Base-by-base conservation (phyloP, 2,113 vertebrate species). In the Sorex araneus region DNA sequence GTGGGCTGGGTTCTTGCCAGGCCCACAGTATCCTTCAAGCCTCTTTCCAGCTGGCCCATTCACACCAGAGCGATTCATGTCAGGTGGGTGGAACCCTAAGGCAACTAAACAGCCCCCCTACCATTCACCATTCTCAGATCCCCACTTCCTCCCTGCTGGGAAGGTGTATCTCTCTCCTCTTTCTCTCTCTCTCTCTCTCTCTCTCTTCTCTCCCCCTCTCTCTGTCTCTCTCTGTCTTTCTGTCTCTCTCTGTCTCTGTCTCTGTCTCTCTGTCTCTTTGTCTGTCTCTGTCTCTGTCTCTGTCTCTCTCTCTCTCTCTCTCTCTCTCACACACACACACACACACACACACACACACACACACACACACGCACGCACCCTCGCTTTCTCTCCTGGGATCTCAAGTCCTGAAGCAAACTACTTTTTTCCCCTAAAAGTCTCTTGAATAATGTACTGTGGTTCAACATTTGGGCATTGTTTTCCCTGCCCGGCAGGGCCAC, bases 1-100 rank as follows among this genome's bases (percentile, higher is more conserved):
- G 74, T 8, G 90, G 60, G 16, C 47, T 27, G 11, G 57, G 45
- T 40, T 75, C 40, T 93, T 27, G 3, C 40, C 30, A 16, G 63
- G 63, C 64, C 74, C 47, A 80, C 66, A 16, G 0, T 16, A n/a
- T 60, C 91, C 92, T 91, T 95, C 92, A 82, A 54, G 2, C 36
- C 86, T 80, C 84, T 80, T 79, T 93, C 93, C 93, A 96, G 93
- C 87, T 94, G 96, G 87, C 84, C 87, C 93, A 87, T 97, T 97
- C 94, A 96, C 77, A 60, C 57, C 21, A 93, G 77, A 80, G 34
- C 30, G 83, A 66, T 78, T 92, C 80, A 69, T 23, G n/a, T 78
- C 80, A 43, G 74, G 21, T 60, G 57, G 92, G 93, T 0, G 60
- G 94, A 70, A 81, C 75, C 0, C 84, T 73, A 95, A 89, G 78